phyloP scores from a whole-genome alignment of 1,140 invertebrate genomes.

The Brachionus koreanus region DNA sequence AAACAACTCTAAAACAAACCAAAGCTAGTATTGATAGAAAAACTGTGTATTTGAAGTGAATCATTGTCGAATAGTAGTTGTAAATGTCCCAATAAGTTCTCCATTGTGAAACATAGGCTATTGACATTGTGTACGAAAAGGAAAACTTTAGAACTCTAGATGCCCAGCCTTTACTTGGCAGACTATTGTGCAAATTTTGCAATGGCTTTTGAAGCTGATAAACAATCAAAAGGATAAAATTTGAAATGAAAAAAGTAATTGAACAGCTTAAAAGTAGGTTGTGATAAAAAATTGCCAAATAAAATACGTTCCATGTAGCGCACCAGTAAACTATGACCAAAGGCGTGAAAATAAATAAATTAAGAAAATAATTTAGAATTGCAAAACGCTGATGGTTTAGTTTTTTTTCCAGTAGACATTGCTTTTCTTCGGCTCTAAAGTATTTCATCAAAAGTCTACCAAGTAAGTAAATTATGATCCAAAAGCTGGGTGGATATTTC shows the following conservation, averaged over 20 bases:
- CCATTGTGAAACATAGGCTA: conserved; percentile 1
- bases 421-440: not conserved
- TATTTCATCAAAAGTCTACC: not conserved
- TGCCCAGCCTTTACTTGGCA: not conserved
- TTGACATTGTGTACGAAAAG: not conserved
- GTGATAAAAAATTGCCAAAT: not conserved
- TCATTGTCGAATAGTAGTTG: not conserved
- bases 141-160: not conserved
- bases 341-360: not conserved
- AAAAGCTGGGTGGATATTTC: not conserved
- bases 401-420: not conserved
- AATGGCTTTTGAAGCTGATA: not conserved
- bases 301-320: conserved; percentile 6
- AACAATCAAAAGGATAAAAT: not conserved
- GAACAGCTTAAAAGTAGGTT: not conserved
- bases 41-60: not conserved
- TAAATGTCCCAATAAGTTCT: conserved; percentile 14
- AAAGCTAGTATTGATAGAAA: not conserved
- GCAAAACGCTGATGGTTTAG: not conserved
- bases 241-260: conserved; percentile 3
- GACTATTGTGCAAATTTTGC: not conserved
- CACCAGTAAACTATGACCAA: not conserved
- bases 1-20: not conserved
- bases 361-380: not conserved
- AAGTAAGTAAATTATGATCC: not conserved